Conservation (phyloP, 2,797 vertebrate species). For the Sebastes diaconus region DNA sequence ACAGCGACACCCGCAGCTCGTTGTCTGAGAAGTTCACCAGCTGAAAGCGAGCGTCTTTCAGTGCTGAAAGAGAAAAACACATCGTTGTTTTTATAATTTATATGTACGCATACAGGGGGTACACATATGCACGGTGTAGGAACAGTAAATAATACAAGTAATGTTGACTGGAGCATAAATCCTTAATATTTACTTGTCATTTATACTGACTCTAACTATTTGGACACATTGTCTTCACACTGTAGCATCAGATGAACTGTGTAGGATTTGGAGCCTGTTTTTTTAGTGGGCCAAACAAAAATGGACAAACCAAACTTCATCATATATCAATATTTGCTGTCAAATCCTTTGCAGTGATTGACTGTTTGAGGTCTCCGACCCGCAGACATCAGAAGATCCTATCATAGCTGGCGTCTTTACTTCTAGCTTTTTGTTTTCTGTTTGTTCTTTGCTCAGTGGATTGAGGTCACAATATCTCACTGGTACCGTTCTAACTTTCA, state of each 20-base stretch:
- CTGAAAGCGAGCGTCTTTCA: constrained; percentile 98
- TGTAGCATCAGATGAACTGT: neutral
- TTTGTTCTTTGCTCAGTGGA: neutral
- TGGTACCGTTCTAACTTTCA: neutral
- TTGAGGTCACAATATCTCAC: neutral
- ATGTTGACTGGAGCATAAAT: neutral
- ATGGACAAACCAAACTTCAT: neutral
- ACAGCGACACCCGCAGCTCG: constrained; percentile 95
- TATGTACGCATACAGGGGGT: neutral
- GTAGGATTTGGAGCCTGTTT: neutral
- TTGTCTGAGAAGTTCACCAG: constrained; percentile 99
- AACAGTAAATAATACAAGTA: neutral
- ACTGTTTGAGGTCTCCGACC: neutral
- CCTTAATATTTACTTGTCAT: neutral
- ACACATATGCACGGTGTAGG: neutral
- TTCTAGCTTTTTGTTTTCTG: neutral
- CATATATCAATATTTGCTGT: neutral
- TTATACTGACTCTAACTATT: neutral
- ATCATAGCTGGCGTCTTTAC: neutral
- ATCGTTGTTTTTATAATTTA: neutral
- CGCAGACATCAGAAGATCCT: neutral
- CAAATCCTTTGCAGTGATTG: neutral
- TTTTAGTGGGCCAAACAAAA: neutral
- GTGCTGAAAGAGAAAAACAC: constrained; percentile 76
- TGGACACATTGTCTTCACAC: neutral